Base-by-base conservation (phyloP, 1,140 invertebrate genomes). In the Hyphantria cunea region DNA sequence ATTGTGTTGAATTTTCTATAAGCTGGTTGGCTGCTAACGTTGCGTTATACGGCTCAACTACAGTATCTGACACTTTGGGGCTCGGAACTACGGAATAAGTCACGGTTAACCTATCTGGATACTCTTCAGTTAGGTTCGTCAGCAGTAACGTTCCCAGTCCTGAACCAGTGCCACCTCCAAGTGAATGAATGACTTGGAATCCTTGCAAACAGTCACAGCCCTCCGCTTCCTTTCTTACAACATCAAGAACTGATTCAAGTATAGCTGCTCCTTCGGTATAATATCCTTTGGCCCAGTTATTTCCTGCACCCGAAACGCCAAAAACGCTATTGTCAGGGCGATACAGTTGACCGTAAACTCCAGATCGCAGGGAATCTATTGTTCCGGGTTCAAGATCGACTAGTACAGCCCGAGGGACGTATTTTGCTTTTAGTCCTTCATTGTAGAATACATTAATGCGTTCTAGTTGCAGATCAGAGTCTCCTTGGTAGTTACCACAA, bases 221-320 rank as follows among this genome's bases (percentile, higher is more conserved):
- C 90, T 98, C 97, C 8, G 96, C 94, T 92, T 98, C 97, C 88
- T 97, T 98, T 34, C 97, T 93, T 13, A 97, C 94, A 6, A 97
- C 96, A 82, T 98, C 97, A 0, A 98, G 86, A 9, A 97, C 95
- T 4, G 95, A 94, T 82, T 98, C 97, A 7, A 98, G 96, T 34
- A 98, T 86, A 84, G 97, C 97, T 14, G 97, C 97, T 0, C 97
- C 96, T 91, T 98, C 97, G 17, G 97, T 98, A 91, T 97, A 98
- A 79, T 98, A 96, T 33, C 97, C 97, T 89, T 98, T 97, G 39
- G 97, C 97, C 97, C 94, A 95, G 73, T 95, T 95, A 83, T 95
- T 95, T 31, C 95, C 95, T 31, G 96, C 95, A 4, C 97, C 96
- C 0, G 78, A 67, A 0, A 56, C n/a, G 0, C 83, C 80, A n/a